Evolutionary conservation across 2,888 invertebrate genomes (phyloP), one percentile per base, ranked within the genome.

Genomic region (Platycheirus albimanus): DNA sequence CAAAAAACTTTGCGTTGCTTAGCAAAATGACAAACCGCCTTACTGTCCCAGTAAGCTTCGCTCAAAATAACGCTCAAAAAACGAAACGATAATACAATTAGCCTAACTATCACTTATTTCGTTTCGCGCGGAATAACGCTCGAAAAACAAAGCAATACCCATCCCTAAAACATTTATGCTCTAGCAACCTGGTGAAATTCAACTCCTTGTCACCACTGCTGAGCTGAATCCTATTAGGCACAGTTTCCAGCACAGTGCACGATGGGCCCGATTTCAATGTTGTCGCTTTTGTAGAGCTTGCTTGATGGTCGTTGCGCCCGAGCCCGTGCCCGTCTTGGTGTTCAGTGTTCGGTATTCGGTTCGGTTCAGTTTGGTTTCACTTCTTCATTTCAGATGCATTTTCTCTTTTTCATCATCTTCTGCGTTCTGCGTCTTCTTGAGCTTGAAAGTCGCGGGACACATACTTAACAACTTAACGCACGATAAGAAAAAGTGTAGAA

Each of bases 311-410:
- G 33, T 13, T 58, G 75, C 58, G 5, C n/a, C n/a, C n/a, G n/a
- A n/a, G n/a, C n/a, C n/a, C n/a, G 24, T 24, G 51, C 58, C 61
- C 33, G 45, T 61, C 61, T 51, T 45, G 49, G 58, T 49, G 51
- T 41, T 30, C 51, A n/a, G n/a, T n/a, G 67, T 72, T 72, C 51
- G 67, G 71, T n/a, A n/a, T n/a, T 72, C 45, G 36, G 69, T 72
- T 72, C 49, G 67, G 72, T n/a, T 72, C 45, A 28, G 69, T 72
- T 72, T 52, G 67, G 72, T 83, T 83, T 83, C 83, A 83, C 83
- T 83, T 83, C 78, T 83, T 78, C 64, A 83, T 83, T 83, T 52
- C 81, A 78, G 72, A 83, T 78, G 83, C 83, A 77, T 77, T 83
- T 83, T 83, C 83, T 83, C 78, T 83, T 83, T 77, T 78, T 74